These are phyloP conservation scores for Ptiloglossa arizonensis DNA, from an alignment of 1,140 invertebrate genomes.

Conservation along the genomic window DNA sequence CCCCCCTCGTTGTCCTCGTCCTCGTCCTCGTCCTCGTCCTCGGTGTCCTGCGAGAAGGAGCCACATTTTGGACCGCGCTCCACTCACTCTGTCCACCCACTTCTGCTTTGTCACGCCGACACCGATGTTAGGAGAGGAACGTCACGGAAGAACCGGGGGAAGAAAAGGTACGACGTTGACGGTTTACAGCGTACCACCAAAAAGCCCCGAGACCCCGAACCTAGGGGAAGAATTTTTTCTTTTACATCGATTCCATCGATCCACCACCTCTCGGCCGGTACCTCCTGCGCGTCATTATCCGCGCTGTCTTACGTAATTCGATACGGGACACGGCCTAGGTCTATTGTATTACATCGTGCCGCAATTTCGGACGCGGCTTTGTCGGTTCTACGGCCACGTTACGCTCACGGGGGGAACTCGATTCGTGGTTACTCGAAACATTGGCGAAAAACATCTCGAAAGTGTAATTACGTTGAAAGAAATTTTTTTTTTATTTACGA, in stretches of 20 bases:
- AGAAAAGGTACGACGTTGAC: constrained; percentile 48
- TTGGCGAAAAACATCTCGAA: no score
- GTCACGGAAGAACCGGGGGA: constrained; percentile 29
- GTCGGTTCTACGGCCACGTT: not conserved
- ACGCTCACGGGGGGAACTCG: not conserved
- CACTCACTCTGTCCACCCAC: constrained; percentile 56
- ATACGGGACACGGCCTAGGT: constrained; percentile 3
- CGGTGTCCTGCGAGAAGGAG: constrained; percentile 70
- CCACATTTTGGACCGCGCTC: constrained; percentile 74
- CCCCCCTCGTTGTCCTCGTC: constrained; percentile 52
- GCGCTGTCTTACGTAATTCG: constrained; percentile 38
- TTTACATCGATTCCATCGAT: constrained; percentile 31
- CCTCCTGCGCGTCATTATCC: constrained; percentile 41
- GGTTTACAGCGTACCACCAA: constrained; percentile 37
- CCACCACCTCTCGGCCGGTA: not conserved
- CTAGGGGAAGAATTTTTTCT: constrained; percentile 1
- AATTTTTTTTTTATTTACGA: no score
- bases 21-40: constrained; percentile 61
- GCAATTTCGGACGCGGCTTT: not conserved
- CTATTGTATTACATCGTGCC: constrained; percentile 20
- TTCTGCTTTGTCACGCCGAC: constrained; percentile 64
- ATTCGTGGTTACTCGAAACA: constrained; percentile 1
- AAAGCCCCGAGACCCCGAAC: not conserved
- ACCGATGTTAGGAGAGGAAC: constrained; percentile 55
- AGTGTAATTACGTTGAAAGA: no score